Evolutionary conservation across 2,888 invertebrate species (phyloP).

Genomic region (Lacanobia wlatinum): DNA sequence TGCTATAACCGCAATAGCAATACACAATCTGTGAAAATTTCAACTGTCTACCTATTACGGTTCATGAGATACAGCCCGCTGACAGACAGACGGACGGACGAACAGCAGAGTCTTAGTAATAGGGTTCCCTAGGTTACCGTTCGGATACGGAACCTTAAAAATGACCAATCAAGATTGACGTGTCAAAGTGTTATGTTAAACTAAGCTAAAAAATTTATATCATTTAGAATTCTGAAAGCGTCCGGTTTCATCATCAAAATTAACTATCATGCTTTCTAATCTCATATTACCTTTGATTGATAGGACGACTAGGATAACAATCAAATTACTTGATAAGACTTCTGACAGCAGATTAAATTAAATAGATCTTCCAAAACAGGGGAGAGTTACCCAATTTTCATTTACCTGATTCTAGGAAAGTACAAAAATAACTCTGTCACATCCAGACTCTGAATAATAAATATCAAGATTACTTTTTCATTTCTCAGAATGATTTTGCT

Average conservation of each 20-base stretch:
- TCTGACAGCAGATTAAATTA: constrained; percentile 9
- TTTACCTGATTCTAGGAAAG: background rate
- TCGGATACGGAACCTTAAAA: too few species aligned
- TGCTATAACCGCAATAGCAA: too few species aligned
- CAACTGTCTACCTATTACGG: too few species aligned
- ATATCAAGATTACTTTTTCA: background rate
- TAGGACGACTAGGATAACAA: background rate
- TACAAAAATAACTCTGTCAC: background rate
- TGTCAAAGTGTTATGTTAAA: too few species aligned
- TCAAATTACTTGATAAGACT: background rate
- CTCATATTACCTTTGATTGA: constrained; percentile 2
- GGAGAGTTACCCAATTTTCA: background rate
- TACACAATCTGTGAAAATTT: too few species aligned
- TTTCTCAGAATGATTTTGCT: background rate
- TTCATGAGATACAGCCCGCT: too few species aligned
- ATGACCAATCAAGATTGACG: too few species aligned
- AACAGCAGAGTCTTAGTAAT: too few species aligned
- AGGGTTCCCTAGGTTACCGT: too few species aligned
- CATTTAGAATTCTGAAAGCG: background rate
- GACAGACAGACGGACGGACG: too few species aligned
- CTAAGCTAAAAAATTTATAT: too few species aligned
- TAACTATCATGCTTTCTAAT: background rate
- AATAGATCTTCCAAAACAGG: background rate
- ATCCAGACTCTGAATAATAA: background rate
- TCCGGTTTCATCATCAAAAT: background rate